Evolutionary conservation across 37 sponge, comb jelly and placozoan species (phyloP).

Genomic region (Diacarnus erythraeanus): DNA sequence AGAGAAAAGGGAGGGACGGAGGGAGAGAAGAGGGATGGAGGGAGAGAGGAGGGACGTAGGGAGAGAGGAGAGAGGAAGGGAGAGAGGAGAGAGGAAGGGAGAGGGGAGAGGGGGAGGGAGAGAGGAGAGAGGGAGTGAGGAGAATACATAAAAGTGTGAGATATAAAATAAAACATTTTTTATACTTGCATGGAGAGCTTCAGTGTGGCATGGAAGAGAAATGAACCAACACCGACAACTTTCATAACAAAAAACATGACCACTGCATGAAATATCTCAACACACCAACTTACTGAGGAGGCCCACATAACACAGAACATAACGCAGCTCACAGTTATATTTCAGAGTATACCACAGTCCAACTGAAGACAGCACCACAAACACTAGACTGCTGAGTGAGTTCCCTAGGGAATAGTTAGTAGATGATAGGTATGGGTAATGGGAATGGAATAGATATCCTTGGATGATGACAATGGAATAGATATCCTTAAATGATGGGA

Average conservation of each 20-base stretch:
- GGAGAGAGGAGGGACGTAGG: not conserved
- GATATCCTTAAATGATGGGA: no score
- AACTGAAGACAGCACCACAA: constrained; percentile 65
- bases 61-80: not conserved
- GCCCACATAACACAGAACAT: constrained; percentile 39
- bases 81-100: not conserved
- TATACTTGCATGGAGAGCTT: constrained; percentile 69
- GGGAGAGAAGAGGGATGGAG: not conserved
- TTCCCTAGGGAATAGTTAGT: constrained; percentile 53
- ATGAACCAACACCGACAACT: constrained; percentile 80
- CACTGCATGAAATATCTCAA: not conserved
- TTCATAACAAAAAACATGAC: not conserved
- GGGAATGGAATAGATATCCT: no score
- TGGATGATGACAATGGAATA: no score
- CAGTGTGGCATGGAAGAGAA: constrained; percentile 73
- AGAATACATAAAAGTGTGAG: constrained; percentile 7
- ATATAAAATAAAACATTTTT: no score
- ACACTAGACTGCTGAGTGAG: constrained; percentile 68
- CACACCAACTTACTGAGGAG: constrained; percentile 27
- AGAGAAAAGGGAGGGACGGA: not conserved
- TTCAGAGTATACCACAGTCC: constrained; percentile 35
- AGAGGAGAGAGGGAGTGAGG: constrained; percentile 24
- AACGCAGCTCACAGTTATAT: constrained; percentile 48
- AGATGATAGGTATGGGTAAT: no score
- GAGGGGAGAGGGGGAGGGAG: not conserved